Base-by-base conservation (phyloP, 2,888 invertebrate species). In the Ennomos erosarius region DNA sequence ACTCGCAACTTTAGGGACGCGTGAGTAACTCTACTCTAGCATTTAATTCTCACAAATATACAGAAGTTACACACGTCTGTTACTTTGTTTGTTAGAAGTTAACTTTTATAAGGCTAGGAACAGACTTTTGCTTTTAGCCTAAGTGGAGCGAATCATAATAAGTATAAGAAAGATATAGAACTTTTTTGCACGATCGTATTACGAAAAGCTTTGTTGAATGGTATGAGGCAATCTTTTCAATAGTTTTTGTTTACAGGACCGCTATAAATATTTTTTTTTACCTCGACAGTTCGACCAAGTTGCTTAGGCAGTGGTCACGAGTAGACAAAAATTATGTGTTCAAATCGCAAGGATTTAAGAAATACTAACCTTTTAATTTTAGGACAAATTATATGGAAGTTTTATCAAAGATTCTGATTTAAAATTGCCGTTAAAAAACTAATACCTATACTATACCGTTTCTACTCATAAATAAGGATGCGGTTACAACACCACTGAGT, bases 401-500 rank as follows among this genome's bases (percentile, higher is more conserved):
- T 16, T 16, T 16, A 16, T 2, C 16, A 16, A 16, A 16, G 3
- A 26, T 4, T 6, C 26, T 6, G 0, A 26, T 26, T 6, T 4
- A 42, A 16, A 9, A 42, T 5, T 9, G 8, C 16, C 12, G 16
- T n/a, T n/a, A 43, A 43, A 43, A 0, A 6, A 26, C 6, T 26
- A 26, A 26, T 26, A 26, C 6, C 1, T 16, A 16, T 42, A 16
- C 3, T 26, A 26, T 8, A 34, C 34, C 10, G 12, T 16, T 26
- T 26, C 3, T 37, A 26, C 39, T 58, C 47, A 35, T 47, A 52
- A 58, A 74, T 74, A 71, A 68, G 67, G 60, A 56, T 64, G 70
- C 66, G 70, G 73, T 72, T 69, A 69, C 69, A 71, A 68, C 68
- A 69, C 62, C 68, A 68, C 65, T 53, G 62, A 56, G 65, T 60